A percentile compares a stretch with the other conserved stretches of the same genome.
phyloP scores from a whole-genome alignment of 1,140 invertebrate genomes.

The Magallana ariakensis region DNA sequence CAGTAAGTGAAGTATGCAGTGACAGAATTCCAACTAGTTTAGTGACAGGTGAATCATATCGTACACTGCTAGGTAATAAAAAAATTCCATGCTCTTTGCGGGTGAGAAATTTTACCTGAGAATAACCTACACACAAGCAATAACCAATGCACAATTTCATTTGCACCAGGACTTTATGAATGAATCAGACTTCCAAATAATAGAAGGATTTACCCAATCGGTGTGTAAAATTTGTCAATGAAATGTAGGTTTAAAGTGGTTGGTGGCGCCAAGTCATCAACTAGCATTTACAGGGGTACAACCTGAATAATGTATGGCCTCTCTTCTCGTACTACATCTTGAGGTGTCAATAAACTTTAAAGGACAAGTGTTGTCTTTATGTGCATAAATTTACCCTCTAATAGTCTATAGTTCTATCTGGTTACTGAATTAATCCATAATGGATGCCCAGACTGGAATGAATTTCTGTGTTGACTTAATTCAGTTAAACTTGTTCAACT shows the following conservation, averaged over 20 bases:
- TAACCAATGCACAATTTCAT: conserved; percentile 7
- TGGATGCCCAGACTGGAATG: too few relatives aligned
- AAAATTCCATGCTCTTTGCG: not conserved
- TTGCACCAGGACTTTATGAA: conserved; percentile 1
- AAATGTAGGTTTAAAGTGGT: not conserved
- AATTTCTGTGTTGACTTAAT: too few relatives aligned
- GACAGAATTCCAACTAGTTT: too few relatives aligned
- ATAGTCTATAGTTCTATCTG: not conserved
- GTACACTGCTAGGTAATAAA: not conserved
- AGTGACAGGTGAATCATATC: too few relatives aligned
- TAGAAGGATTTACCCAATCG: not conserved
- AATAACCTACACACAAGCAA: not conserved
- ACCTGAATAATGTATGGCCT: too few relatives aligned
- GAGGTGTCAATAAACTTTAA: conserved; percentile 27
- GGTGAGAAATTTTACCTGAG: conserved; percentile 1
- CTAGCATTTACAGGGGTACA: not conserved
- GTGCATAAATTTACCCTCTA: conserved; percentile 14
- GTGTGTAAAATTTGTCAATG: conserved; percentile 16
- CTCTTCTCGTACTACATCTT: too few relatives aligned
- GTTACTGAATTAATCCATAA: not conserved
- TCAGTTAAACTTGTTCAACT: too few relatives aligned
- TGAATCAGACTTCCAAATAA: conserved; percentile 8
- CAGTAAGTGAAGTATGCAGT: too few relatives aligned
- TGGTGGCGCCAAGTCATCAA: conserved; percentile 11
- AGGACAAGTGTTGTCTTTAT: not conserved